These are phyloP conservation scores for Tyrannus savana DNA, from an alignment of 2,113 vertebrate species.

Conservation along the genomic window DNA sequence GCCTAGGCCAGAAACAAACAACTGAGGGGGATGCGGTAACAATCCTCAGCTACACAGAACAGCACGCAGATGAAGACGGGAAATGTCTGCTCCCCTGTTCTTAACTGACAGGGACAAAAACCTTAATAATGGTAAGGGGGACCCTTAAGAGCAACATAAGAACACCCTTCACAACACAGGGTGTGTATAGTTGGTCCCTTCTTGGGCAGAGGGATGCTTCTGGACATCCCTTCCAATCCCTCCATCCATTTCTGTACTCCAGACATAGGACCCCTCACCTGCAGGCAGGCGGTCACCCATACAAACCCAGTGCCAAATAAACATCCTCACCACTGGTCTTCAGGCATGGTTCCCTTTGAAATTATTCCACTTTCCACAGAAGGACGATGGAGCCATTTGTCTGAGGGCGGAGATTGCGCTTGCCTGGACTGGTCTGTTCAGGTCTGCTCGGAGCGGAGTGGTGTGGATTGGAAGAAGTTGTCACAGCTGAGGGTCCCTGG, in stretches of 20 bases:
- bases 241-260: neutral
- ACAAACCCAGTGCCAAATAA: neutral
- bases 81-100: neutral
- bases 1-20: neutral
- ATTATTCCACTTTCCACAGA: neutral
- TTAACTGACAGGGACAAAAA: neutral
- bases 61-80: neutral
- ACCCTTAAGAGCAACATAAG: neutral
- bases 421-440: no score
- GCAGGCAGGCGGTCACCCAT: neutral
- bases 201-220: neutral
- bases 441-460: neutral
- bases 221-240: neutral
- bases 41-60: neutral
- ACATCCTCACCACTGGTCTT: neutral
- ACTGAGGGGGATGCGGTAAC: neutral
- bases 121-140: neutral
- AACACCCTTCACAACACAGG: neutral
- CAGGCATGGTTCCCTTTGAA: neutral
- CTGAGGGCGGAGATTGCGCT: accelerated
- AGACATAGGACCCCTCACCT: neutral
- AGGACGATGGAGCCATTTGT: neutral
- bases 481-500: neutral
- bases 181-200: neutral
- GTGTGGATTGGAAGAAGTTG: slow-evolving; percentile 32